Evolutionary conservation across 2,888 invertebrate species (phyloP).

Genomic region (Netelia inedita): DNA sequence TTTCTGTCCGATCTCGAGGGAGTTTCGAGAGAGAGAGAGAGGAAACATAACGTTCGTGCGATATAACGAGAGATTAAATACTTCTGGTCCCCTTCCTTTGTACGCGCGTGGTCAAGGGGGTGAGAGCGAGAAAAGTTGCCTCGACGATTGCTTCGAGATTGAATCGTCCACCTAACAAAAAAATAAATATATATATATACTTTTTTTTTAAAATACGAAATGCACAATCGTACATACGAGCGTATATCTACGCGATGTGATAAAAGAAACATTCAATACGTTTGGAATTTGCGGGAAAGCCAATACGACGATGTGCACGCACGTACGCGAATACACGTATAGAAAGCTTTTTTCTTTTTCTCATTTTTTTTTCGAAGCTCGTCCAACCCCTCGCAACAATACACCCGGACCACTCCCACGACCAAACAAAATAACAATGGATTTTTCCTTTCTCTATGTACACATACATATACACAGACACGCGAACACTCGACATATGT

Average conservation of each 20-base stretch:
- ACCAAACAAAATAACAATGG: constrained; percentile 29
- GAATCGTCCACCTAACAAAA: constrained; percentile 8
- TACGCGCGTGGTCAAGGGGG: background rate
- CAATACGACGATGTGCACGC: background rate
- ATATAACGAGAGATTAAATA: constrained; percentile 23
- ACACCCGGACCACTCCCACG: constrained; percentile 35
- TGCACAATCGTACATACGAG: background rate
- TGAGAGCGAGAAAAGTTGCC: constrained; percentile 7
- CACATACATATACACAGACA: no score
- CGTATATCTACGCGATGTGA: background rate
- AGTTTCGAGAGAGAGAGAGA: background rate
- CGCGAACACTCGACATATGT: background rate
- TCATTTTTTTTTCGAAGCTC: constrained; percentile 6
- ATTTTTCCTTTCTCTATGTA: constrained; percentile 11
- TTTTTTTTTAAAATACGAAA: background rate
- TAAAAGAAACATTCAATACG: background rate
- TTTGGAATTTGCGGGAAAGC: constrained; percentile 32
- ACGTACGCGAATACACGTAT: background rate
- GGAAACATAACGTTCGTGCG: background rate
- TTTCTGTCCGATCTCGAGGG: background rate
- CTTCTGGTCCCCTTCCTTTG: constrained; percentile 1
- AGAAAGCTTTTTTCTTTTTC: background rate
- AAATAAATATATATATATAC: background rate
- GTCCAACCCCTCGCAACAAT: constrained; percentile 29
- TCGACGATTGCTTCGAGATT: constrained; percentile 12